These are phyloP conservation scores for Astur gentilis DNA, from an alignment of 2,113 vertebrate genomes.

Conservation along the genomic window DNA sequence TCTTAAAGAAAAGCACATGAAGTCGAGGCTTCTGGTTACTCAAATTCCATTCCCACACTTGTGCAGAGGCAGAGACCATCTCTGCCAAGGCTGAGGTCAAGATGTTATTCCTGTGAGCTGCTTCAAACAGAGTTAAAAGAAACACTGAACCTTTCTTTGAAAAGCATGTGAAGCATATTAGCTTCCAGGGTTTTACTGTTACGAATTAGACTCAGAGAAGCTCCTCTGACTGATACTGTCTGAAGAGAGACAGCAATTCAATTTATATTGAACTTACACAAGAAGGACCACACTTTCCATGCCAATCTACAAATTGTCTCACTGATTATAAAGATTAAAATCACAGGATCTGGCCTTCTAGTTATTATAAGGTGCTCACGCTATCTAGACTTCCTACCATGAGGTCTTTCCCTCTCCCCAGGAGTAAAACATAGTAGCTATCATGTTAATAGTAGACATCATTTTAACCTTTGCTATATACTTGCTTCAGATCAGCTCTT, in stretches of 20 bases:
- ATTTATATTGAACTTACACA: not conserved
- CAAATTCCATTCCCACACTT: slow-evolving; percentile 54
- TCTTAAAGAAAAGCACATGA: slow-evolving; percentile 2
- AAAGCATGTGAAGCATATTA: not conserved
- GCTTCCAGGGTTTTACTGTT: not conserved
- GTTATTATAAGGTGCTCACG: not conserved
- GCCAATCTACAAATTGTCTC: not conserved
- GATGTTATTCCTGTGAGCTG: slow-evolving; percentile 9
- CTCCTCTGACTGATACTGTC: not conserved
- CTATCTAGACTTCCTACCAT: not conserved
- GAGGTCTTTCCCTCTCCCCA: not conserved
- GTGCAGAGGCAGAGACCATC: not conserved
- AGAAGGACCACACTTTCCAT: not conserved
- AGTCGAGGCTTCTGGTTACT: not conserved
- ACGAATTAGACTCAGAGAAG: not conserved
- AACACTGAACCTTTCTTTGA: not conserved
- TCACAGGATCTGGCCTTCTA: not conserved
- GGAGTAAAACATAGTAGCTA: not conserved
- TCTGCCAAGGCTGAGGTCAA: slow-evolving; percentile 53
- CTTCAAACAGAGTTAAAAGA: not conserved
- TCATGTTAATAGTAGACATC: not conserved
- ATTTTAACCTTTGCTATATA: not conserved
- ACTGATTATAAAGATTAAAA: not conserved
- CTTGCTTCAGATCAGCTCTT: not conserved
- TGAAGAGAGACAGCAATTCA: not conserved